A percentile compares a stretch with the other conserved stretches of the same genome.
These are phyloP conservation scores for Himalopsyche phryganea DNA, from an alignment of 1,140 invertebrate species.

Conservation along the genomic window DNA sequence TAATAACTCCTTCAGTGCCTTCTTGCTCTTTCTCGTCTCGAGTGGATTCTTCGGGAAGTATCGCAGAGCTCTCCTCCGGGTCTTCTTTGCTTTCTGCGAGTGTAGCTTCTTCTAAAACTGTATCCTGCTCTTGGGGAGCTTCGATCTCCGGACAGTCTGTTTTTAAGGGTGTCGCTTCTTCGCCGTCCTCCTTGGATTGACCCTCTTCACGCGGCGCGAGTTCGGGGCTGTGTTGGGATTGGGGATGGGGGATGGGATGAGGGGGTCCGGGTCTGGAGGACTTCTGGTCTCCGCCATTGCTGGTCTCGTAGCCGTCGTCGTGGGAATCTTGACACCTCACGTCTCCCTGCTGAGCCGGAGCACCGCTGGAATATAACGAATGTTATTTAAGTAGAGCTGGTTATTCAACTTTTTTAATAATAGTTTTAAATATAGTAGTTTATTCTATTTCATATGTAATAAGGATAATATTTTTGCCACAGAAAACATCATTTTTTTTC, in stretches of 20 bases:
- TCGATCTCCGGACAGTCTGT: background rate
- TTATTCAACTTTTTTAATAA: too few relatives aligned
- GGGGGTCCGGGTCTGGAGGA: constrained; percentile 38
- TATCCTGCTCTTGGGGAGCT: background rate
- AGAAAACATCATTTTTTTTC: too few relatives aligned
- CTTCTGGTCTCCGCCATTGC: constrained; percentile 64
- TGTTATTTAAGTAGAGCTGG: too few relatives aligned
- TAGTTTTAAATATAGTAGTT: too few relatives aligned
- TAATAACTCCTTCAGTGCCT: background rate
- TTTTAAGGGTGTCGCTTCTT: background rate
- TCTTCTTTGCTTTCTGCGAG: background rate
- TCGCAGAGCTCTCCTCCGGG: background rate
- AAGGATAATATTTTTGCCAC: too few relatives aligned
- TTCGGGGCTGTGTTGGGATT: constrained; percentile 6
- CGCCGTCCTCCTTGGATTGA: background rate
- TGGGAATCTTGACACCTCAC: constrained; percentile 63
- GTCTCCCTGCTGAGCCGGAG: constrained; percentile 44
- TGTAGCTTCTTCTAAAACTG: background rate
- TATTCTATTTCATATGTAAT: too few relatives aligned
- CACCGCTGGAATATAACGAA: constrained; percentile 24
- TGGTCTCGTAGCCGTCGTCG: constrained; percentile 84
- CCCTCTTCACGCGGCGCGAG: background rate
- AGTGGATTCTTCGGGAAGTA: background rate
- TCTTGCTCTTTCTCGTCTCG: constrained; percentile 2
- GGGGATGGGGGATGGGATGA: constrained; percentile 6